Percentiles rank a stretch among this genome's conserved stretches.
These are phyloP conservation scores for Benitochromis conjunctus DNA, from an alignment of 2,113 vertebrate species.

Conservation along the genomic window DNA sequence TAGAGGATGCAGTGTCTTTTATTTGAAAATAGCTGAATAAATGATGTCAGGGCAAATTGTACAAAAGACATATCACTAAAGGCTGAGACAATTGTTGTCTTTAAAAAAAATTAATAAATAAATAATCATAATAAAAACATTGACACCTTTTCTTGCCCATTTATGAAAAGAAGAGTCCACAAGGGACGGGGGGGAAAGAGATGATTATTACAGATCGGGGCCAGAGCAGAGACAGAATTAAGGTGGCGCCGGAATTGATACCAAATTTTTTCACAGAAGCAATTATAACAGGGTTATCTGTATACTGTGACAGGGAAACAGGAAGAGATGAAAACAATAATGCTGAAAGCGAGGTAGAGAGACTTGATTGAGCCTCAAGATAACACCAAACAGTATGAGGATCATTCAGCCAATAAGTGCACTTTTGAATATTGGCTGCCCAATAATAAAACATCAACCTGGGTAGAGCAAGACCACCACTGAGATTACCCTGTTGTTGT, in stretches of 20 bases:
- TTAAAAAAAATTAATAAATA: no score
- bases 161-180: not conserved
- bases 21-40: not conserved
- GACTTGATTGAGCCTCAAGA: no score
- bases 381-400: no score
- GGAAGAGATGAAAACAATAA: no score
- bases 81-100: not conserved
- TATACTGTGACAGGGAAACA: no score
- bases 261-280: not conserved
- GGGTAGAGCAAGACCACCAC: no score
- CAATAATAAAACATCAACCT: no score
- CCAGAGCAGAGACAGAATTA: not conserved
- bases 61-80: not conserved
- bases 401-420: no score
- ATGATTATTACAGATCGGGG: not conserved
- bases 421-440: no score
- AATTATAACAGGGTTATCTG: not conserved
- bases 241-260: not conserved
- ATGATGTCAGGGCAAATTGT: not conserved
- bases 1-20: not conserved
- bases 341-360: no score
- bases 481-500: no score
- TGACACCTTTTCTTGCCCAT: not conserved
- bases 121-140: not conserved
- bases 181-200: no score